Conservation (phyloP, 2,113 vertebrate genomes). For the Hoplias malabaricus region DNA sequence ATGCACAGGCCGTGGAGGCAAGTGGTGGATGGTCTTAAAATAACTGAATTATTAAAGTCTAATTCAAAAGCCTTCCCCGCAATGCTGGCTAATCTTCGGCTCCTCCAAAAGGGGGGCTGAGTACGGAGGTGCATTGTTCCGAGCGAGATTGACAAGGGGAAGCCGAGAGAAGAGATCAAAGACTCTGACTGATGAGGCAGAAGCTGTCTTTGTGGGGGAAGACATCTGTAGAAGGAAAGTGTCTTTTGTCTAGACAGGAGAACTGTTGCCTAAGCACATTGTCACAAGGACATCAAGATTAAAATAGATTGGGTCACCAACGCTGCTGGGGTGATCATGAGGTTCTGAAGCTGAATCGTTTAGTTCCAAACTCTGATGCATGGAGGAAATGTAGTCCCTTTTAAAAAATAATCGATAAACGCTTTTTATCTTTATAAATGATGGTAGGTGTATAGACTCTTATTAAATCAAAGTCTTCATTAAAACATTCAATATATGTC, state of each 20-base stretch:
- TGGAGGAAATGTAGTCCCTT: not conserved
- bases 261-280: slow-evolving; percentile 45
- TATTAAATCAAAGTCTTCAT: not conserved
- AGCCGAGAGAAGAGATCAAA: slow-evolving; percentile 54
- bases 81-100: slow-evolving; percentile 36
- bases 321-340: slow-evolving; percentile 8
- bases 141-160: slow-evolving; percentile 50
- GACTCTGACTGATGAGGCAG: slow-evolving; percentile 45
- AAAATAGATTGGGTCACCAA: slow-evolving; percentile 33
- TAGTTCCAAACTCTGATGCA: not conserved
- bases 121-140: slow-evolving; percentile 40
- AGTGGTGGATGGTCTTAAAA: slow-evolving; percentile 38
- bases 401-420: not conserved
- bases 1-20: slow-evolving; percentile 3
- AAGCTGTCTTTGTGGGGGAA: slow-evolving; percentile 45
- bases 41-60: slow-evolving; percentile 43
- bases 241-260: slow-evolving; percentile 51
- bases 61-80: slow-evolving; percentile 43
- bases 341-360: not conserved
- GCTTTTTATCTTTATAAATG: not conserved
- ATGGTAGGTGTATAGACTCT: not conserved
- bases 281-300: slow-evolving; percentile 46
- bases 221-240: slow-evolving; percentile 47
- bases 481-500: not conserved
- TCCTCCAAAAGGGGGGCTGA: slow-evolving; percentile 21